Evolutionary conservation across 2,797 vertebrate genomes (phyloP), one percentile per base, ranked within the genome.

Genomic region (Aulostomus chinensis): DNA sequence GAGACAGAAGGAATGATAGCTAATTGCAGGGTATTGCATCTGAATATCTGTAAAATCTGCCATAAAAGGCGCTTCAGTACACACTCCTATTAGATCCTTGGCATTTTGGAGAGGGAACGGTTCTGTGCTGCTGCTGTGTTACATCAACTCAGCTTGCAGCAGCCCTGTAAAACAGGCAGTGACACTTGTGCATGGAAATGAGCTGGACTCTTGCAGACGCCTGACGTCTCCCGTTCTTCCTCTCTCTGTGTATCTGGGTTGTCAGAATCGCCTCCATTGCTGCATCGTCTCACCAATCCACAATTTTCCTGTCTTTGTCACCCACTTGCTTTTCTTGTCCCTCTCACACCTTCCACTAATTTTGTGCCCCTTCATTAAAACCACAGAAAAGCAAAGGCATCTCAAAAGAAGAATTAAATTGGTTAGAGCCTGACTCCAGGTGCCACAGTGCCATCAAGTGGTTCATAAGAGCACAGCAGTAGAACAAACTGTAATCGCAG

Each of bases 361-460:
- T 68, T 36, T 61, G 35, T 63, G 52, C 26, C 38, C 46, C 65
- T 75, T 76, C 51, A 69, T 87, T 82, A 75, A 74, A 73, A 71
- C 25, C 32, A 41, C 17, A 33, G 42, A 58, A 63, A 57, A 49
- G 31, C 2, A 47, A 9, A 11, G 7, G 2, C n/a, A n/a, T n/a
- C n/a, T n/a, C n/a, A 34, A 54, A 32, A 29, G 37, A 1, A 35
- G 6, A 49, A 16, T 20, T 12, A 35, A 58, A 47, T 45, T 13
- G 1, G 14, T 33, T 8, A 8, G 21, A 36, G 36, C 52, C n/a
- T 51, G 46, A 59, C 65, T 70, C 51, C 46, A 81, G 81, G 69
- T 85, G 68, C 82, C 81, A 87, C 80, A 90, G 86, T 89, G 88
- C 86, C 88, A 71, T 85, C 88, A 89, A 87, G 85, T 85, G 86